Conservation (phyloP, 2,113 vertebrate genomes). For the Helogale parvula region DNA sequence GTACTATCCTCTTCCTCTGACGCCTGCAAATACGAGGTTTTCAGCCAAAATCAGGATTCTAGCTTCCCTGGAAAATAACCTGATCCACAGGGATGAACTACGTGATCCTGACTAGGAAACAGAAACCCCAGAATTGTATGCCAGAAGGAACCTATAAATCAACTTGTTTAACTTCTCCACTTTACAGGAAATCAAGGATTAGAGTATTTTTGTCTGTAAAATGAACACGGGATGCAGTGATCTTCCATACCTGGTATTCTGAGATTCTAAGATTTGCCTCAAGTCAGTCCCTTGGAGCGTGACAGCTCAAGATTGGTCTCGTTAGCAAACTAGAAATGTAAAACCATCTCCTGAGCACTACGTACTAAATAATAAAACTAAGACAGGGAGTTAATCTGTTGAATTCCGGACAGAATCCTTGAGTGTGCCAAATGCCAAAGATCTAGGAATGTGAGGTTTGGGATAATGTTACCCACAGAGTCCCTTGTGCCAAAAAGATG, state of each 20-base stretch:
- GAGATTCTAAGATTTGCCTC: neutral
- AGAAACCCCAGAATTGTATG: neutral
- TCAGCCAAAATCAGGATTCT: constrained; percentile 34
- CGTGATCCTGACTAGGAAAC: constrained; percentile 24
- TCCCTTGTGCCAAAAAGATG: constrained; percentile 60
- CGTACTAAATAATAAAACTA: constrained; percentile 15
- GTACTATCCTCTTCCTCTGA: neutral
- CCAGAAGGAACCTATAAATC: constrained; percentile 52
- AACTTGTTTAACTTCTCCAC: neutral
- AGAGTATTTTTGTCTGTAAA: neutral
- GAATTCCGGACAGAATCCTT: constrained; percentile 25
- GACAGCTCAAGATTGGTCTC: neutral
- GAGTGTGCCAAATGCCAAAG: constrained; percentile 59
- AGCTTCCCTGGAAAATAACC: constrained; percentile 66
- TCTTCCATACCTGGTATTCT: neutral
- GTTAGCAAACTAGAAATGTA: constrained; percentile 24
- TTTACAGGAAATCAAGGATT: constrained; percentile 41
- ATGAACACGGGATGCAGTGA: neutral
- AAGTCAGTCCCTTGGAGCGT: neutral
- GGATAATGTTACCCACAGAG: constrained; percentile 61
- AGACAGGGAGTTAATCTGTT: neutral
- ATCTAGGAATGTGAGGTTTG: constrained; percentile 59
- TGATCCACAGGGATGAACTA: constrained; percentile 3
- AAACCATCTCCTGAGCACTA: neutral
- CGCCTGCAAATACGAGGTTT: constrained; percentile 3